Conservation (phyloP, 2,888 invertebrate genomes). For the Frankliniella intonsa region DNA sequence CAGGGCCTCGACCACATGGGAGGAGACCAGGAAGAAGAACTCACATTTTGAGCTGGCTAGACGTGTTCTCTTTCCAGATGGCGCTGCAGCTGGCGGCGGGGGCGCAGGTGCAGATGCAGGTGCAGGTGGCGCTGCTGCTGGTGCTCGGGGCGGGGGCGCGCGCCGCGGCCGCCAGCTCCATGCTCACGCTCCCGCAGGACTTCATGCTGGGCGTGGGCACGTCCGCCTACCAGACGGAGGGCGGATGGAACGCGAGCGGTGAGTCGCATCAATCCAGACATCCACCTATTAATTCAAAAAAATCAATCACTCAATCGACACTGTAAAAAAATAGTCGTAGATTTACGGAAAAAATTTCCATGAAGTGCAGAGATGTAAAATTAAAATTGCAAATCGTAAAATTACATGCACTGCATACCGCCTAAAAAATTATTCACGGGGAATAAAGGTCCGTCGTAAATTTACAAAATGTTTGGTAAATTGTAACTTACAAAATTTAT, state of each 20-base stretch:
- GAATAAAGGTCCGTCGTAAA: too few relatives aligned
- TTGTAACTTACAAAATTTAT: too few relatives aligned
- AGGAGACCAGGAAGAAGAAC: too few relatives aligned
- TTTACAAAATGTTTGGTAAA: too few relatives aligned
- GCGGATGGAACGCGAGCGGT: background rate
- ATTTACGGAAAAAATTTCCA: too few relatives aligned
- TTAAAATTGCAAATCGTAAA: too few relatives aligned
- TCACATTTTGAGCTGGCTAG: too few relatives aligned
- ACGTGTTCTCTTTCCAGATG: background rate
- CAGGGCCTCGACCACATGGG: too few relatives aligned
- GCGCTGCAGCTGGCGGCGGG: background rate
- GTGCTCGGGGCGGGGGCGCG: background rate
- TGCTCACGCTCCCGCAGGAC: background rate
- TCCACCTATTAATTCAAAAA: background rate
- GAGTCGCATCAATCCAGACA: background rate
- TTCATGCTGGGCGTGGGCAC: background rate
- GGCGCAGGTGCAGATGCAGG: background rate
- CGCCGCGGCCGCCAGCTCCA: background rate
- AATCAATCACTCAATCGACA: background rate
- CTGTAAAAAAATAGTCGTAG: too few relatives aligned
- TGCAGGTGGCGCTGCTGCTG: background rate
- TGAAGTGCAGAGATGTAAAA: too few relatives aligned
- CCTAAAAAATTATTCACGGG: too few relatives aligned
- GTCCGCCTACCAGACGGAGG: slow-evolving; percentile 8
- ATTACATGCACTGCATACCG: too few relatives aligned